Evolutionary conservation across 2,888 invertebrate species (phyloP).

Genomic region (Heliconius ethilla): DNA sequence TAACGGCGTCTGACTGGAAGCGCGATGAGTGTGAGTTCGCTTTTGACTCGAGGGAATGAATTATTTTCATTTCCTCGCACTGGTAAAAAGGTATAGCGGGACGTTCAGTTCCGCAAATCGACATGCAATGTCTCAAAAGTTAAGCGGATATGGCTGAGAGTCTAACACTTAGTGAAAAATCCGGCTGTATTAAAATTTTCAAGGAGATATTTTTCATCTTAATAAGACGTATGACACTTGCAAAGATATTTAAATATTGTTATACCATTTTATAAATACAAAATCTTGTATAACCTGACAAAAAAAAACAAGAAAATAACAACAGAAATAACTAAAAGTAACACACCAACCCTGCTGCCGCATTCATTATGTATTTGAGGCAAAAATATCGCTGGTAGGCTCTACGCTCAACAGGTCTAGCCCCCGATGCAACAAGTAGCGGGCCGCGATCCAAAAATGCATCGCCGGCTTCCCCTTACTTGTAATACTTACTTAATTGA

Average conservation of each 20-base stretch:
- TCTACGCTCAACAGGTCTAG: slow-evolving; percentile 72
- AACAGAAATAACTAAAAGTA: not conserved
- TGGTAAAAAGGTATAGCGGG: not conserved
- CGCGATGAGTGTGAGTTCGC: not conserved
- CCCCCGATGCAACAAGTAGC: slow-evolving; percentile 78
- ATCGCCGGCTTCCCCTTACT: slow-evolving; percentile 53
- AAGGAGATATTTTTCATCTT: no score
- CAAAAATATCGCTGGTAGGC: slow-evolving; percentile 72
- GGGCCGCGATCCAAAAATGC: slow-evolving; percentile 82
- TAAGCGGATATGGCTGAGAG: not conserved
- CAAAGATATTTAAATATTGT: not conserved
- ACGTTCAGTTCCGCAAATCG: not conserved
- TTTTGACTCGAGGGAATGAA: not conserved
- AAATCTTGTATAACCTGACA: not conserved
- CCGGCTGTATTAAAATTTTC: no score
- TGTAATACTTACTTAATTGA: slow-evolving; percentile 43
- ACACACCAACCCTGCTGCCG: slow-evolving; percentile 45
- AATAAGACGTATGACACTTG: no score
- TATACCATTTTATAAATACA: not conserved
- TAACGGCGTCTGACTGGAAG: not conserved
- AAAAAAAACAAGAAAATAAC: not conserved
- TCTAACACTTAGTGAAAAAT: not conserved
- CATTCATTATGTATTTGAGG: slow-evolving; percentile 80
- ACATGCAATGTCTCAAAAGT: not conserved
- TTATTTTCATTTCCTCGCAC: not conserved